These are phyloP conservation scores for Tetranychus piercei DNA, from an alignment of 2,888 invertebrate species.

Conservation along the genomic window DNA sequence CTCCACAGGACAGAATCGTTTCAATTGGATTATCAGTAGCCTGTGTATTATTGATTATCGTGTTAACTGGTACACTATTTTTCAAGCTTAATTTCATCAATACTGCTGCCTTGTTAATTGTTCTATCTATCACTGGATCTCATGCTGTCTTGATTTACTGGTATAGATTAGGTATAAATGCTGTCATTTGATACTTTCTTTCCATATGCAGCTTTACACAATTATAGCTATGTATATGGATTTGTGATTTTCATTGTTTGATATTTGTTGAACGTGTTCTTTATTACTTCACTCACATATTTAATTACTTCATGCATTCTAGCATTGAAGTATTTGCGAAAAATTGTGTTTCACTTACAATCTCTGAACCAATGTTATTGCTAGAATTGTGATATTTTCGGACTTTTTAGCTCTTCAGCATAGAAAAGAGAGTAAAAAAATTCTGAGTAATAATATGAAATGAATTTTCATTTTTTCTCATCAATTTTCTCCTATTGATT, in stretches of 20 bases:
- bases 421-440: no score
- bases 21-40: background rate
- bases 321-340: no score
- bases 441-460: background rate
- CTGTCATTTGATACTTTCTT: background rate
- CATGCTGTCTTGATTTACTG: slow-evolving; percentile 16
- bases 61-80: background rate
- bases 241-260: no score
- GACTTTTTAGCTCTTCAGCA: no score
- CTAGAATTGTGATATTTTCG: no score
- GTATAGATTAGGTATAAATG: slow-evolving; percentile 16
- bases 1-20: background rate
- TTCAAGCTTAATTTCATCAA: slow-evolving; percentile 14
- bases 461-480: background rate
- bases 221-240: background rate
- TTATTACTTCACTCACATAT: no score
- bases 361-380: no score
- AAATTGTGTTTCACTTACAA: no score
- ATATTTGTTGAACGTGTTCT: no score
- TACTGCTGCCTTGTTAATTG: slow-evolving; percentile 11
- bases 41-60: background rate
- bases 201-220: background rate
- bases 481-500: background rate
- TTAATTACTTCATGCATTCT: no score
- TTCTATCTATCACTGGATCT: slow-evolving; percentile 10